Base-by-base conservation (phyloP, 2,113 vertebrate genomes). In the Garra rufa region DNA sequence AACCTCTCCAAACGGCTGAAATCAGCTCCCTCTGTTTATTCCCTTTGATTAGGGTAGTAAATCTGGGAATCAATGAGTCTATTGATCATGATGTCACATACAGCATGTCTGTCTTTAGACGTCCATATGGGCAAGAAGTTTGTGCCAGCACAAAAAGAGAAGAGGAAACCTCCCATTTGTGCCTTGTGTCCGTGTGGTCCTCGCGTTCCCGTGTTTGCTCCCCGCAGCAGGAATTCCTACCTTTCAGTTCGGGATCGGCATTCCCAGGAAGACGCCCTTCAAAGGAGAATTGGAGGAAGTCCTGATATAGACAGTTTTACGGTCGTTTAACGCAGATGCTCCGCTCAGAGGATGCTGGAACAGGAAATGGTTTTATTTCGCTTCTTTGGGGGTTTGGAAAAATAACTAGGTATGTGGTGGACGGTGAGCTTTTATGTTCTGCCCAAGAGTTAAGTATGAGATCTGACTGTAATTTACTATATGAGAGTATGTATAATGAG, bases 201-300 rank as follows among this genome's bases (percentile, higher is more conserved):
- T 59, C 30, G 26, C 61, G 77, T 85, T 83, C 81, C 83, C 65
- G 74, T 57, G 82, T 87, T 90, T 94, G 93, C 92, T 96, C 94
- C 94, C 94, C 93, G 94, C 93, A 94, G 95, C 95, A 96, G 96
- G 96, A 98, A 96, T 96, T 97, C 95, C 94, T 95, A 94, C 91
- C 92, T 95, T 93, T 92, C 92, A 87, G 89, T 89, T 93, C 92
- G 88, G 89, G 92, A 93, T 94, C 91, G 93, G 90, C 92, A 96
- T 96, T 96, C 94, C 95, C 93, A 95, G 95, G 96, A 97, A 95
- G 95, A 96, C 94, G 91, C 93, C 94, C 94, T 93, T 93, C 91
- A 34, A 90, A 95, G 91, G 94, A 97, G 96, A 99, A 99, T 99
- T 93, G 96, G 92, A 96, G 97, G 98, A 99, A 99, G 97, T 97